phyloP scores from a whole-genome alignment of 2,888 invertebrate species.

The Myathropa florea region DNA sequence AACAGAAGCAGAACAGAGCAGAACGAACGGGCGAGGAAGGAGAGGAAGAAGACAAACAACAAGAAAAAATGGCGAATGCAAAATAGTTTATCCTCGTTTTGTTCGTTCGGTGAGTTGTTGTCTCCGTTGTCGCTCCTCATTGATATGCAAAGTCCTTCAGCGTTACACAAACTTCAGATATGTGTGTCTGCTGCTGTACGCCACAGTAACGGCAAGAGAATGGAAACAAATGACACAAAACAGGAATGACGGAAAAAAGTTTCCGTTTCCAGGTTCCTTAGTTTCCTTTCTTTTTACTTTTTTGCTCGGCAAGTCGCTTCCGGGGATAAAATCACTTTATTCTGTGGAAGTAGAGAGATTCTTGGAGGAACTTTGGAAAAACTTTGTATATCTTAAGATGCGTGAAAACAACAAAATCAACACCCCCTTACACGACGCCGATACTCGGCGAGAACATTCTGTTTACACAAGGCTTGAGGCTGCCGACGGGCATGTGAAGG shows the following conservation, averaged over 20 bases:
- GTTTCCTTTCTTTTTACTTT: background rate
- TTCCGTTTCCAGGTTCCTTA: background rate
- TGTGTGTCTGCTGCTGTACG: conserved; percentile 12
- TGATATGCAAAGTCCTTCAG: conserved; percentile 65
- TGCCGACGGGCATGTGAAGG: background rate
- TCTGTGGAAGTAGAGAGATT: conserved; percentile 45
- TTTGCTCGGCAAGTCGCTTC: conserved; percentile 25
- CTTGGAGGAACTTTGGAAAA: conserved; percentile 46
- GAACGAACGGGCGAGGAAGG: background rate
- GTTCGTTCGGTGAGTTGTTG: conserved; percentile 41
- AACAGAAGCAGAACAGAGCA: background rate
- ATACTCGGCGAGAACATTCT: conserved; percentile 34
- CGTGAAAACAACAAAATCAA: conserved; percentile 64
- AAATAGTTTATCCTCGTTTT: conserved; percentile 68
- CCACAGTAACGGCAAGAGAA: background rate
- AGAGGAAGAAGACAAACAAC: background rate
- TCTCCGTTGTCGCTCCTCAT: conserved; percentile 62
- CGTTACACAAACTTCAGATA: conserved; percentile 46
- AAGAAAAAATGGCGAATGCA: conserved; percentile 20
- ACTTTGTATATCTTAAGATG: conserved; percentile 51
- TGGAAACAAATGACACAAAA: conserved; percentile 36
- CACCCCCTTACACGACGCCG: conserved; percentile 13
- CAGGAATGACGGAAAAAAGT: conserved; percentile 2
- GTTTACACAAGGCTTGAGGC: conserved; percentile 45
- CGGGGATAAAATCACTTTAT: conserved; percentile 60